These are phyloP conservation scores for Emydocephalus ijimae DNA, from an alignment of 2,113 vertebrate species.

Conservation along the genomic window DNA sequence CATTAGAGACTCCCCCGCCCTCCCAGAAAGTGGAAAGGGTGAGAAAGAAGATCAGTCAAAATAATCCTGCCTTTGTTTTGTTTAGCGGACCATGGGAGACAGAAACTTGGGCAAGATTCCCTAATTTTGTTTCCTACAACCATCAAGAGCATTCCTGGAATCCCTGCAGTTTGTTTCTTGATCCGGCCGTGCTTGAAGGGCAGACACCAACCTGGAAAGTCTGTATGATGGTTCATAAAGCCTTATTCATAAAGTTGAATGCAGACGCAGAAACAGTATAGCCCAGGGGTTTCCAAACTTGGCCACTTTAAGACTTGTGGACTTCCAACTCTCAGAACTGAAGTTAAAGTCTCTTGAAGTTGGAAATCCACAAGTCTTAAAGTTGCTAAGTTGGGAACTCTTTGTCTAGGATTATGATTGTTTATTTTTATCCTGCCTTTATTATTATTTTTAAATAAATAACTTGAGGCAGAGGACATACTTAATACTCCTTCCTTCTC, in stretches of 20 bases:
- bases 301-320: too few species aligned
- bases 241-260: neutral
- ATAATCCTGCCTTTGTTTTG: neutral
- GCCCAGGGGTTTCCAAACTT: too few species aligned
- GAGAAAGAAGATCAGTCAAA: neutral
- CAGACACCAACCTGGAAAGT: neutral
- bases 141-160: neutral
- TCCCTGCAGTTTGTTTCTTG: neutral
- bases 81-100: neutral
- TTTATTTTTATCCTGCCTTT: too few species aligned
- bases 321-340: too few species aligned
- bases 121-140: neutral
- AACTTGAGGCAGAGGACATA: too few species aligned
- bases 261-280: neutral
- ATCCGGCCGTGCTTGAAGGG: neutral
- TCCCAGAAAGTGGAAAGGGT: neutral
- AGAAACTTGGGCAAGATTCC: neutral
- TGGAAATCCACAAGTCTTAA: too few species aligned
- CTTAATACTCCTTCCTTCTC: too few species aligned
- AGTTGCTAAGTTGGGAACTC: too few species aligned
- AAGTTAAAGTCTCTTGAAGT: too few species aligned
- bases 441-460: too few species aligned
- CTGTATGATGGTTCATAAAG: neutral
- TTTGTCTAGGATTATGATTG: too few species aligned
- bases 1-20: neutral